Percentiles rank a stretch among this genome's conserved stretches.
phyloP scores from a whole-genome alignment of 2,113 vertebrate genomes.

The Neoarius graeffei region DNA sequence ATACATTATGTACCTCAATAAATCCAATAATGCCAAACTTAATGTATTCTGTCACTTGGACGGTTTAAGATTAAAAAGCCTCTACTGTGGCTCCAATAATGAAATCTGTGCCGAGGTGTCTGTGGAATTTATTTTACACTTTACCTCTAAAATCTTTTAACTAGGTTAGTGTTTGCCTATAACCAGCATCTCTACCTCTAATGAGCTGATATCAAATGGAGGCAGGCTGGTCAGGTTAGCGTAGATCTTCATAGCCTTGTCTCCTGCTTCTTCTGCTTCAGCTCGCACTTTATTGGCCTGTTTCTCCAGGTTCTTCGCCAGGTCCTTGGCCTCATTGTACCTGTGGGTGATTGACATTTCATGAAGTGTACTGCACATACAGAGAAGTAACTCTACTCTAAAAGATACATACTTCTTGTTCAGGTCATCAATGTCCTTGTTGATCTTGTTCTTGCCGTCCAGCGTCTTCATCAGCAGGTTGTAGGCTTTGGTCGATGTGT shows the following conservation, averaged over 20 bases:
- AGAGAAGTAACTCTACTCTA: background rate
- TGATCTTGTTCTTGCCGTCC: conserved; percentile 85
- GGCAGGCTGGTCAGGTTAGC: conserved; percentile 88
- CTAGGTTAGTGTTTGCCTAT: background rate
- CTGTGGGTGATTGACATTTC: conserved; percentile 60
- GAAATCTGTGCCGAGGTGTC: background rate
- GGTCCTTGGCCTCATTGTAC: conserved; percentile 88
- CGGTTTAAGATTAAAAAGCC: too few relatives aligned
- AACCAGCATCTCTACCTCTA: conserved; percentile 77
- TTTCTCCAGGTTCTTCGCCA: conserved; percentile 88
- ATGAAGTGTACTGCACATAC: background rate
- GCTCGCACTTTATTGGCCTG: conserved; percentile 84
- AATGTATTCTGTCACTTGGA: too few relatives aligned
- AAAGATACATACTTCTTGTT: conserved; percentile 84
- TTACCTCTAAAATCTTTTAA: background rate
- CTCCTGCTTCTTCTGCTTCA: conserved; percentile 87
- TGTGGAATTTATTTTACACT: background rate
- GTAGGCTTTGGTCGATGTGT: conserved; percentile 89
- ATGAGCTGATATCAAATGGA: conserved; percentile 74
- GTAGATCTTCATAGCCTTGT: conserved; percentile 87
- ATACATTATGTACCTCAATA: background rate
- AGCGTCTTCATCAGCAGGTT: conserved; percentile 85
- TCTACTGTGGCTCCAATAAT: too few relatives aligned
- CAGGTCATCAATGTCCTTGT: conserved; percentile 85
- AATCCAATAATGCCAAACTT: too few relatives aligned